phyloP scores from a whole-genome alignment of 2,113 vertebrate genomes.

The Amblyornis subalaris region DNA sequence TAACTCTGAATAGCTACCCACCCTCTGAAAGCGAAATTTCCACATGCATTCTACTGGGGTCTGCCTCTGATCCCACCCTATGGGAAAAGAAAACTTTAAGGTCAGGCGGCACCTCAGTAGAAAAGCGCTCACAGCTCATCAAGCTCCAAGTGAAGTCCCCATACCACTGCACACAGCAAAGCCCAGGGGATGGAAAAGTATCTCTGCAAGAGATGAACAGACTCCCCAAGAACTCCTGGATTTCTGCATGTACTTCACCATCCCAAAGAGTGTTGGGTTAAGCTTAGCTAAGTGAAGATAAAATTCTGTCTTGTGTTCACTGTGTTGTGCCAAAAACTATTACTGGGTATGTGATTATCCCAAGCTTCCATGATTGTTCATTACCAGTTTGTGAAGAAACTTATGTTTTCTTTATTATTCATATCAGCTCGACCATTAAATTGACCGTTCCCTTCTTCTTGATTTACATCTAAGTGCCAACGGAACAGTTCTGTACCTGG shows the following conservation, averaged over 20 bases:
- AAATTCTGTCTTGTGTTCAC: neutral
- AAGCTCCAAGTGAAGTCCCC: too few relatives aligned
- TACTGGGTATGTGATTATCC: neutral
- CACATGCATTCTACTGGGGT: neutral
- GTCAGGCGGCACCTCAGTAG: neutral
- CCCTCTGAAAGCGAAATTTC: neutral
- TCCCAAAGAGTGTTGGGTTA: accelerated
- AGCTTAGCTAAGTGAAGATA: neutral
- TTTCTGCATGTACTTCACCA: neutral
- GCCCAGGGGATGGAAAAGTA: neutral
- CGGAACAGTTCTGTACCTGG: neutral
- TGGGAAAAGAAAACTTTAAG: neutral
- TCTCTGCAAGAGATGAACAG: neutral
- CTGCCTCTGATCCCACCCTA: neutral
- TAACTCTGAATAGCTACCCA: neutral
- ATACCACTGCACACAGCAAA: neutral
- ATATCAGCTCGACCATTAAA: neutral
- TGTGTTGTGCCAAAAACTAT: neutral
- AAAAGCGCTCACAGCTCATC: accelerated
- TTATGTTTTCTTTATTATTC: neutral
- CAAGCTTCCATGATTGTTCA: neutral
- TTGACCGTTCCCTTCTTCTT: neutral
- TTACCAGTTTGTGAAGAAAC: neutral
- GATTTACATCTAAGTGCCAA: neutral
- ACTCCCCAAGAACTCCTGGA: neutral